phyloP scores from a whole-genome alignment of 1,140 invertebrate genomes.

The Gonioctena quinquepunctata region DNA sequence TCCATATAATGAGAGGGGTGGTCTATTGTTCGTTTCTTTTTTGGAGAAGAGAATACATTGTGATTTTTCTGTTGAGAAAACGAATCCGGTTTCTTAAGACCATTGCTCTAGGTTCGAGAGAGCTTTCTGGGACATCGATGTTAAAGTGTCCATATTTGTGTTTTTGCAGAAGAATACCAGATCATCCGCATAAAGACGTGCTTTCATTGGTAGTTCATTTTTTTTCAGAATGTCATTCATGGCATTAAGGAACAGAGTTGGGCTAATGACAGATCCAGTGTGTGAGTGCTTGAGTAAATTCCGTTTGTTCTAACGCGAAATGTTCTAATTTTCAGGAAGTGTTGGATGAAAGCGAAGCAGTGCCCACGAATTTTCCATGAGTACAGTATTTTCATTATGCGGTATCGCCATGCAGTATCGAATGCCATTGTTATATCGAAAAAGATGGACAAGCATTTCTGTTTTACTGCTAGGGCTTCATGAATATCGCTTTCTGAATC shows the following conservation, averaged over 20 bases:
- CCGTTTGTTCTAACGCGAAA: conserved; percentile 6
- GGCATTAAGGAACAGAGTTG: conserved; percentile 13
- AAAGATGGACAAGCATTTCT: conserved; percentile 1
- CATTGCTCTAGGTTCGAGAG: neutral
- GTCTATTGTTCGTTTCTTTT: neutral
- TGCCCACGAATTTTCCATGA: conserved; percentile 14
- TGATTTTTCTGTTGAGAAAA: neutral
- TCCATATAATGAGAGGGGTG: too few relatives aligned
- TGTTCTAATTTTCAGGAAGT: conserved; percentile 19
- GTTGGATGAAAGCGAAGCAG: conserved; percentile 17
- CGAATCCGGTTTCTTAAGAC: neutral
- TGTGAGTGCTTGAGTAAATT: neutral
- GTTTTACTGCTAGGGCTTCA: conserved; percentile 15
- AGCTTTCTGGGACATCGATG: neutral
- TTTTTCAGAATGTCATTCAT: conserved; percentile 17
- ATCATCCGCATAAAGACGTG: conserved; percentile 21
- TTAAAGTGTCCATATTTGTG: neutral
- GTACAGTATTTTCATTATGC: conserved; percentile 16
- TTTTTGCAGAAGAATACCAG: neutral
- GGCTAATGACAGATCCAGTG: neutral
- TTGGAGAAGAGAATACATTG: neutral
- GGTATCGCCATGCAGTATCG: conserved; percentile 9
- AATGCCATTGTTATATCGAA: conserved; percentile 20
- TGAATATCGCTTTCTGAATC: conserved; percentile 5
- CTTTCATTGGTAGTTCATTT: neutral